Conservation (phyloP, 2,888 invertebrate species). For the Ormyrus rosae region DNA sequence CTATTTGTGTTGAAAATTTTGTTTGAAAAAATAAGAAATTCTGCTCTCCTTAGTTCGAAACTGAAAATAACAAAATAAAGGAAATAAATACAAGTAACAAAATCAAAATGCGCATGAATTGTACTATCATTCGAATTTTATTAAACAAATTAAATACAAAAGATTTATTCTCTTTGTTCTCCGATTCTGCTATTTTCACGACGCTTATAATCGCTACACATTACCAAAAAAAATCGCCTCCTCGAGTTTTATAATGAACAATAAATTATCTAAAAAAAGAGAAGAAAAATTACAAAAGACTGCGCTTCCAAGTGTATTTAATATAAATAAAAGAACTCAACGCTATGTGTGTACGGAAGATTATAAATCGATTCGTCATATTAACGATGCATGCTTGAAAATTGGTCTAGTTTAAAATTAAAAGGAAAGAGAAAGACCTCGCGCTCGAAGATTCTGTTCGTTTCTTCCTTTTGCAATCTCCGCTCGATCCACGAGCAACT, state of each 20-base stretch:
- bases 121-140: slow-evolving; percentile 74
- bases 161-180: slow-evolving; percentile 59
- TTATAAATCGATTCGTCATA: slow-evolving; percentile 36
- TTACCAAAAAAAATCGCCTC: slow-evolving; percentile 53
- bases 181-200: slow-evolving; percentile 42
- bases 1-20: not conserved
- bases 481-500: slow-evolving; percentile 61
- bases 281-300: slow-evolving; percentile 47
- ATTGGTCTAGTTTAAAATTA: slow-evolving; percentile 32
- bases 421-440: slow-evolving; percentile 42
- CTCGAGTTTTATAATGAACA: slow-evolving; percentile 51
- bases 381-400: slow-evolving; percentile 31
- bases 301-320: slow-evolving; percentile 49
- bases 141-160: slow-evolving; percentile 75
- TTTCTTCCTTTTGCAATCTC: slow-evolving; percentile 42
- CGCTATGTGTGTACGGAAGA: slow-evolving; percentile 53
- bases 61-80: not conserved
- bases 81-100: slow-evolving; percentile 18
- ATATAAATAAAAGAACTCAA: slow-evolving; percentile 55
- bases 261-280: slow-evolving; percentile 54
- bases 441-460: slow-evolving; percentile 12
- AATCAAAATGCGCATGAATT: slow-evolving; percentile 63
- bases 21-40: too few relatives aligned
- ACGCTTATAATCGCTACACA: slow-evolving; percentile 47
- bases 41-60: too few relatives aligned